Base-by-base conservation (phyloP, 2,797 vertebrate genomes). In the Cossypha niveicapilla region DNA sequence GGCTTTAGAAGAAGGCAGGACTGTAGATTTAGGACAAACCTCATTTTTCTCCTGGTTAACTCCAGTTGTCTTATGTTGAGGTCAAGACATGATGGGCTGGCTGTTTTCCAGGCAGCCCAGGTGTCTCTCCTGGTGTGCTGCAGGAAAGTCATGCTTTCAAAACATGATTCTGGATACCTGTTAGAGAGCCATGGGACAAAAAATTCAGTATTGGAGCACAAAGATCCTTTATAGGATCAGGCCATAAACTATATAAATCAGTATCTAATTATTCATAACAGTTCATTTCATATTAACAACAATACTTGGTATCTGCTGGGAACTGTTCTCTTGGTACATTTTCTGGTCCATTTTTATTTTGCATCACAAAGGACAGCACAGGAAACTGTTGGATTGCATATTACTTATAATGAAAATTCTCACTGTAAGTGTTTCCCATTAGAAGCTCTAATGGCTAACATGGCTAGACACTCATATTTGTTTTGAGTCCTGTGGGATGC, bases 391-490 rank as follows among this genome's bases (percentile, higher is more conserved):
- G 72, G 53, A 81, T 23, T 90, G 62, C 50, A 30, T 73, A 51
- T 79, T 61, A 62, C 57, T 92, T 90, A 24, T 67, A 80, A 92
- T 54, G 83, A 88, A 92, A 94, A 79, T 90, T 88, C 80, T 94
- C 45, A 48, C 51, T 70, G 7, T 68, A 67, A 91, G 47, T 72
- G 53, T 79, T 90, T 89, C 56, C 67, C 44, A 88, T 70, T 93
- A 81, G 74, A 91, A 85, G n/a, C 42, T 78, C 34, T 66, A 91
- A 90, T 70, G 92, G 72, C 51, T 87, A 53, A 51, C 51, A 71
- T 48, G 58, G 68, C 81, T 66, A 87, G 53, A 54, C 37, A 44
- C 45, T 87, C 5, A n/a, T 84, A 74, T 42, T 90, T 34, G 48
- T 76, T 82, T 93, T 90, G 60, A 82, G 34, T 88, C 68, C 35